Evolutionary conservation across 1,140 invertebrate genomes (phyloP).

Genomic region (Sarcophaga peregrina): DNA sequence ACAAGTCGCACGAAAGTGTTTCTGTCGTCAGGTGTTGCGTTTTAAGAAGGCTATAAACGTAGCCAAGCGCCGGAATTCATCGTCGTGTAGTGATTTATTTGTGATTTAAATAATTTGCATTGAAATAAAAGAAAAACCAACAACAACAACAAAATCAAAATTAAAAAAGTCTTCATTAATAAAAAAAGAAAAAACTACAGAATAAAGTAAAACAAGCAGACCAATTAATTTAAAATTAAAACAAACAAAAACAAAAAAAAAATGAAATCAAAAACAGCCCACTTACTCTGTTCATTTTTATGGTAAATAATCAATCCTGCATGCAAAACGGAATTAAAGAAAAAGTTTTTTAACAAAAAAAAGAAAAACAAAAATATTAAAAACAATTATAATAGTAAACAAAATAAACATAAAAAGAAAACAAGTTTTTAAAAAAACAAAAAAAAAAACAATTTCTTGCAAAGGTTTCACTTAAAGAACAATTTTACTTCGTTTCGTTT

Average conservation of each 20-base stretch:
- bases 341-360: background rate
- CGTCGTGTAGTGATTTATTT: slow-evolving; percentile 63
- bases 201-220: no score
- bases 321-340: slow-evolving; percentile 6
- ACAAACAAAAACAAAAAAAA: background rate
- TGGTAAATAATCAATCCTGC: background rate
- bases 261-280: background rate
- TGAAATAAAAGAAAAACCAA: background rate
- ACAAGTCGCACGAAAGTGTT: slow-evolving; percentile 61
- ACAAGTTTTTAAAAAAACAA: background rate
- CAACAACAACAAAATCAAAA: background rate
- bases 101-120: slow-evolving; percentile 56
- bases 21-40: slow-evolving; percentile 58
- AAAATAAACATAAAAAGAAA: background rate
- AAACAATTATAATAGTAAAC: background rate
- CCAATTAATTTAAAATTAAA: no score
- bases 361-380: background rate
- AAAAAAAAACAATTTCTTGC: background rate
- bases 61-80: slow-evolving; percentile 57
- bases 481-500: no score
- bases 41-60: slow-evolving; percentile 60
- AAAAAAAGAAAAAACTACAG: no score
- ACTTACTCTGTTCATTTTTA: background rate
- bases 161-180: background rate
- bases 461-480: no score